These are phyloP conservation scores for Ophthalmolycus amberensis DNA, from an alignment of 2,113 vertebrate genomes.

Conservation along the genomic window DNA sequence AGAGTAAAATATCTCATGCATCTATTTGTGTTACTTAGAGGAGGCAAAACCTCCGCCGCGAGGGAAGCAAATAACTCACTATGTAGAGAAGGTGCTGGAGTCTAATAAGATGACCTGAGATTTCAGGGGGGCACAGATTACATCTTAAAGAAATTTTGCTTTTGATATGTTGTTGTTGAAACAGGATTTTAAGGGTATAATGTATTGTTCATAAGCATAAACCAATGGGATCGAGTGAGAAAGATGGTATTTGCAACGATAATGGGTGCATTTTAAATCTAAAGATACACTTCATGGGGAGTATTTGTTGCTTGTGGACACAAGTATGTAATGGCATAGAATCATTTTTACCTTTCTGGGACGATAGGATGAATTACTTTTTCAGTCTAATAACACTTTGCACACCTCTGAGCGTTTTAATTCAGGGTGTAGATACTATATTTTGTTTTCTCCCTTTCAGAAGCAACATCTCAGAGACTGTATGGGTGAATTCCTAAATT, in stretches of 20 bases:
- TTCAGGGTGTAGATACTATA: background rate
- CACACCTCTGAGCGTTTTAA: background rate
- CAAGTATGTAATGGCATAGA: background rate
- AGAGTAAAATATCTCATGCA: too few relatives aligned
- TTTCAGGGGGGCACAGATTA: too few relatives aligned
- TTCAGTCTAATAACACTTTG: background rate
- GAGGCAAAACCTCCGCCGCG: too few relatives aligned
- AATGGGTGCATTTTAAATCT: background rate
- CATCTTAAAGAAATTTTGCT: background rate
- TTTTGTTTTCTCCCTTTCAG: background rate
- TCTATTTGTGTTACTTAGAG: too few relatives aligned
- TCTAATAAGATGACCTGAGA: too few relatives aligned
- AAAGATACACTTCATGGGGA: background rate
- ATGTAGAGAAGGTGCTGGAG: too few relatives aligned
- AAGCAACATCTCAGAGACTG: background rate
- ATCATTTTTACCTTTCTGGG: conserved; percentile 14
- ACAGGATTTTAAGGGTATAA: background rate
- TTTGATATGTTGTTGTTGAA: background rate
- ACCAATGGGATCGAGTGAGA: background rate
- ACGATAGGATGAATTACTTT: conserved; percentile 2
- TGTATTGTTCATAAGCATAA: background rate
- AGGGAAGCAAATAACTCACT: too few relatives aligned
- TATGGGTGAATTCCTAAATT: background rate
- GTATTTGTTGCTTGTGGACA: background rate
- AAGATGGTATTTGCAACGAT: background rate